Evolutionary conservation across 2,888 invertebrate genomes (phyloP).

Genomic region (Acrobasis suavella): DNA sequence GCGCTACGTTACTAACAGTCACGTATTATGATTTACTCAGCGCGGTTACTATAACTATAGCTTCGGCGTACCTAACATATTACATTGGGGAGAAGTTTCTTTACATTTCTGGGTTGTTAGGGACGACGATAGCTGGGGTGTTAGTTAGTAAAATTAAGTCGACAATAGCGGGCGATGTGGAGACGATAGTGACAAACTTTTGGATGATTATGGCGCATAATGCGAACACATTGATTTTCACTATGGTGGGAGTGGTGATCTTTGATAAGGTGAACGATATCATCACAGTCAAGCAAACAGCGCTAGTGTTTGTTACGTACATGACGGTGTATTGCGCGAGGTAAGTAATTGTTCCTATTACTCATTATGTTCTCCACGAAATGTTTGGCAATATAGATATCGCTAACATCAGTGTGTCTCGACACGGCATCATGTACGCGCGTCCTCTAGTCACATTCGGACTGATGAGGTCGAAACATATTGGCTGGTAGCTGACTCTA

Average conservation of each 20-base stretch:
- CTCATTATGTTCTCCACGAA: background rate
- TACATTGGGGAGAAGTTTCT: conserved; percentile 72
- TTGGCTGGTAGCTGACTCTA: too few relatives aligned
- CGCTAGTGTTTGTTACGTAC: conserved; percentile 69
- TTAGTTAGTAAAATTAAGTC: conserved; percentile 64
- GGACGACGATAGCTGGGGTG: conserved; percentile 64
- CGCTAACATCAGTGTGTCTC: too few relatives aligned
- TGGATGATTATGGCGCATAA: conserved; percentile 63
- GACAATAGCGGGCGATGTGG: conserved; percentile 66
- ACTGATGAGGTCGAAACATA: too few relatives aligned
- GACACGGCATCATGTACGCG: too few relatives aligned
- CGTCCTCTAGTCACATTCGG: too few relatives aligned
- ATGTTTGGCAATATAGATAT: background rate
- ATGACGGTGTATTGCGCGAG: conserved; percentile 73
- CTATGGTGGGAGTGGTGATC: conserved; percentile 84
- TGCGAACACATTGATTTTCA: conserved; percentile 82
- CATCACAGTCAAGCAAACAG: conserved; percentile 61
- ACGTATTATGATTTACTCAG: conserved; percentile 68
- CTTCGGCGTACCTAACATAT: conserved; percentile 66
- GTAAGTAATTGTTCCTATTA: conserved; percentile 35
- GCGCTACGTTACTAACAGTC: conserved; percentile 54
- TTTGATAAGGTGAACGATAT: conserved; percentile 75
- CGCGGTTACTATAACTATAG: conserved; percentile 61
- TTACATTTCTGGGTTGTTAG: conserved; percentile 69
- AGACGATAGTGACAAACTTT: conserved; percentile 57